Conservation (phyloP, 2,888 invertebrate species). For the Drosophila pseudotalamancana region DNA sequence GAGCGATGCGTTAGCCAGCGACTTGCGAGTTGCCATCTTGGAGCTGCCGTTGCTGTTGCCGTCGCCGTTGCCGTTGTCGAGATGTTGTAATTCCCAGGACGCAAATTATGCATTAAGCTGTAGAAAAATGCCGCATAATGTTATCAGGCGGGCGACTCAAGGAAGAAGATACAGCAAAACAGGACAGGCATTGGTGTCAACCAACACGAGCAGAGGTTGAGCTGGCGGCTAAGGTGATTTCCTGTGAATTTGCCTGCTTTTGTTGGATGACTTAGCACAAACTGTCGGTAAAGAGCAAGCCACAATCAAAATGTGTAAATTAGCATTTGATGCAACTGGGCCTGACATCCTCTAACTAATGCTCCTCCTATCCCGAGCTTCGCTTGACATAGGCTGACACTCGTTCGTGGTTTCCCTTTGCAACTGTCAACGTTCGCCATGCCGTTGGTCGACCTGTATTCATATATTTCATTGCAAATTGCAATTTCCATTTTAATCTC, state of each 20-base stretch:
- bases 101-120: conserved; percentile 80
- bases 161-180: conserved; percentile 2
- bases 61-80: conserved; percentile 1
- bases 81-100: conserved; percentile 68
- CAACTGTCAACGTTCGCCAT: conserved; percentile 16
- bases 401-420: conserved; percentile 36
- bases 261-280: conserved; percentile 32
- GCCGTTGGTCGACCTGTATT: conserved; percentile 38
- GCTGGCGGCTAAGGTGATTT: conserved; percentile 41
- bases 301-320: conserved; percentile 80
- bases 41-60: conserved; percentile 4
- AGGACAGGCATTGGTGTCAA: background rate
- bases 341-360: conserved; percentile 5
- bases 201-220: background rate
- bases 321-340: conserved; percentile 67
- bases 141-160: conserved; percentile 50
- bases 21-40: conserved; percentile 35
- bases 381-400: conserved; percentile 8
- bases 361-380: conserved; percentile 5
- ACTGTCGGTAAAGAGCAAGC: conserved; percentile 40
- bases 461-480: conserved; percentile 68
- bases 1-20: background rate
- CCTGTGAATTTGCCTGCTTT: conserved; percentile 21
- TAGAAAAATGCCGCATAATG: conserved; percentile 75
- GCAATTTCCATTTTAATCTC: conserved; percentile 80